Evolutionary conservation across 2,888 invertebrate genomes (phyloP), one percentile per base, ranked within the genome.

Genomic region (Augiades crinisus): DNA sequence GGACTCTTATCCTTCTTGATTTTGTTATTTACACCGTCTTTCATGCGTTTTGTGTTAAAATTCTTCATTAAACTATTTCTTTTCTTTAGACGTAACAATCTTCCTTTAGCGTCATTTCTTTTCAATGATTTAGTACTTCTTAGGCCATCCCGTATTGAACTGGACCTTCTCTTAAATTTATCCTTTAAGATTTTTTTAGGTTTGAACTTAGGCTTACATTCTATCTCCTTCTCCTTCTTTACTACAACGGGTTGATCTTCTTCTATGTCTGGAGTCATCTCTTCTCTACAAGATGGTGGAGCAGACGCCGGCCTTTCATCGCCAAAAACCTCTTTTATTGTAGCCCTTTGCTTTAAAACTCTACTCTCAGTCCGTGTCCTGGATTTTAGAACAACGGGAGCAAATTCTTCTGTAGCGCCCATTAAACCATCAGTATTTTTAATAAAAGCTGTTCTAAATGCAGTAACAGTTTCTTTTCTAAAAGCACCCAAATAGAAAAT

Each of bases 241-340:
- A 79, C 67, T 63, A 72, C 65, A 12, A 73, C 58, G 38, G 67
- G 50, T 59, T 64, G 67, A 34, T 75, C 70, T 58, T 72, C 73
- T 58, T 82, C 78, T 44, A 67, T 69, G 34, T 78, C 81, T 31
- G 62, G 64, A 53, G 62, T 72, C 61, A 70, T 77, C 22, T 91
- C 89, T 2, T 91, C 87, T 61, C 88, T 85, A 64, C 91, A 92
- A 1, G 93, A 91, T 0, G 96, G 95, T 0, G 96, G 95, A 0
- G 96, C 95, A 0, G 95, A 95, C 0, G 95, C 95, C 0, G 96
- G 95, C 33, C 95, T 89, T 66, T 96, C 95, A 57, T 88, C 88
- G 0, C 95, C 95, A 74, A 96, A 96, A 2, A 96, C 95, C 81
- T 96, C 95, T 61, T 95, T 93, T 34, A 95, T 95, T 2, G 95